Evolutionary conservation across 2,888 invertebrate species (phyloP), one percentile per base, ranked within the genome.

Genomic region (Adineta ricciae): DNA sequence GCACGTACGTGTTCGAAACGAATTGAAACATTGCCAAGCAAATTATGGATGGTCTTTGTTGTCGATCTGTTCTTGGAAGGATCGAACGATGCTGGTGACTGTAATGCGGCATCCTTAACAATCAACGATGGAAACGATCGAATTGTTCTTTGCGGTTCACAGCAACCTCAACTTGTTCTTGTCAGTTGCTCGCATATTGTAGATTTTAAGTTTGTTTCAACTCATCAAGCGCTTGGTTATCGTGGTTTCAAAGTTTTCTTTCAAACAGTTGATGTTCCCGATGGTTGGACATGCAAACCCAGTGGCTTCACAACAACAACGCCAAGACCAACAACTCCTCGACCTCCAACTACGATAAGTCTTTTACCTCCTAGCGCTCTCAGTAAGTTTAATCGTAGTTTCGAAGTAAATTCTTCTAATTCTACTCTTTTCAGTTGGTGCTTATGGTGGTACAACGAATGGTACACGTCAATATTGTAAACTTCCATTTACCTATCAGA

Each of bases 401-500:
- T n/a, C n/a, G n/a, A n/a, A n/a, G n/a, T n/a, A n/a, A n/a, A n/a
- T n/a, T n/a, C n/a, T n/a, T n/a, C n/a, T n/a, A n/a, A n/a, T n/a
- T n/a, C n/a, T n/a, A n/a, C n/a, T n/a, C n/a, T n/a, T 78, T 41
- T 19, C 52, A 85, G 85, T 85, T 54, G 16, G 38, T 49, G 83
- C 84, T 32, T 49, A 46, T 82, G 85, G 85, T 56, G 85, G 85
- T 41, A 78, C 78, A 38, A 78, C 78, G 5, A 84, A 78, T 84
- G 84, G 52, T 32, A 52, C 72, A n/a, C 73, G 83, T 27, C 83
- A 41, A 73, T 83, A 83, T 19, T 85, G 85, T 46, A 21, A 41
- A 84, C 78, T 85, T 73, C 85, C 85, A 21, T 85, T 85, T 36
- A 78, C n/a, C 41, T 85, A 85, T 56, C 83, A 85, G 84, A 46